Conservation (phyloP, 1,140 invertebrate genomes). For the Drosophila arawakana region DNA sequence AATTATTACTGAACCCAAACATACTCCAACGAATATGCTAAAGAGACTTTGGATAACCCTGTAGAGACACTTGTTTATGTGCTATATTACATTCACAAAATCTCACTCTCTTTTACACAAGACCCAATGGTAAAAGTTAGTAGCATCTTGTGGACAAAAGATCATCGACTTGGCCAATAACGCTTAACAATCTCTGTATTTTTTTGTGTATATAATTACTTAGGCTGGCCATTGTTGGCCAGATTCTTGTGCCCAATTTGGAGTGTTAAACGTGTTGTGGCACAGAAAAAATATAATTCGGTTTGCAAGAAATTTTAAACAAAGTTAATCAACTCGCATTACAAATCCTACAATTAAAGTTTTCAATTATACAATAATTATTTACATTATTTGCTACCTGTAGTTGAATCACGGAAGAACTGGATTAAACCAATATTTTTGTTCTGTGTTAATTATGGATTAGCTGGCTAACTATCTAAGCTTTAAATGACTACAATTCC, state of each 20-base stretch:
- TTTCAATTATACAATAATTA: background rate
- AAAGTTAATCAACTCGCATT: background rate
- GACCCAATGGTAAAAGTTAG: conserved; percentile 21
- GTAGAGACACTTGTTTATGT: background rate
- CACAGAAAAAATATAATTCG: background rate
- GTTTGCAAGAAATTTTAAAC: background rate
- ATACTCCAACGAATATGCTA: background rate
- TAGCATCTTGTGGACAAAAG: conserved; percentile 35
- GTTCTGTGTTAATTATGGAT: background rate
- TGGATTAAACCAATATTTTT: background rate
- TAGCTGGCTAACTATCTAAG: background rate
- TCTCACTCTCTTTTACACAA: conserved; percentile 4
- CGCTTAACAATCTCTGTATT: conserved; percentile 2
- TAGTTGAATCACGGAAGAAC: too few species aligned
- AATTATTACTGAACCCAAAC: conserved; percentile 56
- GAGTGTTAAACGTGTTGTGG: conserved; percentile 14
- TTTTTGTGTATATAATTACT: conserved; percentile 52
- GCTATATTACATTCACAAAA: conserved; percentile 13
- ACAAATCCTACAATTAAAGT: background rate
- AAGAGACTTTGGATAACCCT: conserved; percentile 9
- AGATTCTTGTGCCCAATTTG: conserved; percentile 25
- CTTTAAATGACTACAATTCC: background rate
- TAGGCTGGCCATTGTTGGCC: conserved; percentile 15
- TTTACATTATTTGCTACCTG: too few species aligned
- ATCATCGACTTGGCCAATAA: conserved; percentile 55